phyloP scores from a whole-genome alignment of 2,888 invertebrate species.

The Caenorhabditis sp. region DNA sequence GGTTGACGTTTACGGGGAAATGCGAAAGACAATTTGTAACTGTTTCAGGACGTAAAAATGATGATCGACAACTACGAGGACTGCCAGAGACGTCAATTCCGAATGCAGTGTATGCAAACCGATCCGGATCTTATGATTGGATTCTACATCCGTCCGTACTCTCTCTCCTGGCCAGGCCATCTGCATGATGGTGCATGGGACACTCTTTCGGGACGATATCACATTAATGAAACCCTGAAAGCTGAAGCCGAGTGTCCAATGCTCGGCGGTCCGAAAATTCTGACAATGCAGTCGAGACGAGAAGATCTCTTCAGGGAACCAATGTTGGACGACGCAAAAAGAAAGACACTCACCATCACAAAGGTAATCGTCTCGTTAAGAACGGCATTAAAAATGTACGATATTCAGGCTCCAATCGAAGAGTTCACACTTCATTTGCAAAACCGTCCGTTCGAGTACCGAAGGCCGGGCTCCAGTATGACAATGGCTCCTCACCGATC shows the following conservation, averaged over 20 bases:
- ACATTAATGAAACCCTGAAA: constrained; percentile 4
- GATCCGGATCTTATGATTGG: constrained; percentile 40
- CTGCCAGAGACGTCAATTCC: constrained; percentile 9
- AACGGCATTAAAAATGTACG: too few species aligned
- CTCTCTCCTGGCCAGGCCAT: constrained; percentile 39
- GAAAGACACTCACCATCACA: neutral
- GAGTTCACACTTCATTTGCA: constrained; percentile 18
- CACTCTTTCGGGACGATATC: constrained; percentile 37
- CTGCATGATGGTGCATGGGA: constrained; percentile 51
- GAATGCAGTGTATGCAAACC: constrained; percentile 12
- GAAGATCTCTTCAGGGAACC: constrained; percentile 30
- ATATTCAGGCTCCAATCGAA: constrained; percentile 27
- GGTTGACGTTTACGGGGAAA: too few species aligned
- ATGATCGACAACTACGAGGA: constrained; percentile 44
- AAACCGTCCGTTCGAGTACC: constrained; percentile 38
- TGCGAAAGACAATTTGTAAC: too few species aligned
- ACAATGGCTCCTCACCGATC: constrained; percentile 29
- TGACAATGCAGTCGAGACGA: constrained; percentile 29
- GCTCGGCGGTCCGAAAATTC: constrained; percentile 29
- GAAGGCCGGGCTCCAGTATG: constrained; percentile 25
- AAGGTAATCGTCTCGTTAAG: neutral
- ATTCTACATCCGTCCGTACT: constrained; percentile 38
- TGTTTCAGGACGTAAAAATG: constrained; percentile 48
- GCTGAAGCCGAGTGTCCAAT: constrained; percentile 41
- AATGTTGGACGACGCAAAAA: constrained; percentile 5